Evolutionary conservation across 2,888 invertebrate species (phyloP).

Genomic region (Lochmaea capreae): DNA sequence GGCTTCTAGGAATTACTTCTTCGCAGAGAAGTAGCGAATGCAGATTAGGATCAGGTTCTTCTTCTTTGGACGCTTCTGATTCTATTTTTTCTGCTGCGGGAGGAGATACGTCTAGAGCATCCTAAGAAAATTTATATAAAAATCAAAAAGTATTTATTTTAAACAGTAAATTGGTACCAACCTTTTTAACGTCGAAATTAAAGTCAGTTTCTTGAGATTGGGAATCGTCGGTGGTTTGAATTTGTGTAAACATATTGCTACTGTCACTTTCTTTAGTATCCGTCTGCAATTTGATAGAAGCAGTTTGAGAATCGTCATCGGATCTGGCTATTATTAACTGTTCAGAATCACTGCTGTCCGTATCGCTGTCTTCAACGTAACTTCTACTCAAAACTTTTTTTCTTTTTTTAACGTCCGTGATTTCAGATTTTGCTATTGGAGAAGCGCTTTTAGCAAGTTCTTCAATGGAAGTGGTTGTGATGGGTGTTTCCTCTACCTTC

Average conservation of each 20-base stretch:
- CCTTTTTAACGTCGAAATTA: conserved; percentile 55
- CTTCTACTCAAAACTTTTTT: conserved; percentile 63
- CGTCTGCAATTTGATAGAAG: conserved; percentile 51
- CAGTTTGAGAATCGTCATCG: conserved; percentile 60
- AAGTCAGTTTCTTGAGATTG: conserved; percentile 59
- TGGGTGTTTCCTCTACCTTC: conserved; percentile 50
- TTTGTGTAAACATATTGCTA: conserved; percentile 51
- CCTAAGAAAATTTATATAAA: conserved; percentile 10
- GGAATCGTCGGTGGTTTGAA: conserved; percentile 56
- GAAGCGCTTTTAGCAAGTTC: conserved; percentile 56
- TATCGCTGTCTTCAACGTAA: conserved; percentile 71
- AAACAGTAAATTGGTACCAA: conserved; percentile 11
- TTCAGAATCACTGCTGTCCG: conserved; percentile 75
- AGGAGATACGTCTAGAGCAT: conserved; percentile 12
- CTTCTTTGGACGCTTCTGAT: conserved; percentile 50
- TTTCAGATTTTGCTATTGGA: conserved; percentile 37
- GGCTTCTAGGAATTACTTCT: conserved; percentile 92
- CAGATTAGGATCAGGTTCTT: conserved; percentile 70
- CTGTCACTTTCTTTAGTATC: conserved; percentile 57
- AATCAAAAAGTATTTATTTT: background rate
- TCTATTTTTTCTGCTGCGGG: conserved; percentile 41
- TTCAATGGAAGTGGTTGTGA: conserved; percentile 57
- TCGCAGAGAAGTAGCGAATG: conserved; percentile 85
- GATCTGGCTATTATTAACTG: conserved; percentile 71
- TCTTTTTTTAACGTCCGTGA: conserved; percentile 55